These are phyloP conservation scores for Manis pentadactyla DNA, from an alignment of 2,797 vertebrate genomes.

Conservation along the genomic window DNA sequence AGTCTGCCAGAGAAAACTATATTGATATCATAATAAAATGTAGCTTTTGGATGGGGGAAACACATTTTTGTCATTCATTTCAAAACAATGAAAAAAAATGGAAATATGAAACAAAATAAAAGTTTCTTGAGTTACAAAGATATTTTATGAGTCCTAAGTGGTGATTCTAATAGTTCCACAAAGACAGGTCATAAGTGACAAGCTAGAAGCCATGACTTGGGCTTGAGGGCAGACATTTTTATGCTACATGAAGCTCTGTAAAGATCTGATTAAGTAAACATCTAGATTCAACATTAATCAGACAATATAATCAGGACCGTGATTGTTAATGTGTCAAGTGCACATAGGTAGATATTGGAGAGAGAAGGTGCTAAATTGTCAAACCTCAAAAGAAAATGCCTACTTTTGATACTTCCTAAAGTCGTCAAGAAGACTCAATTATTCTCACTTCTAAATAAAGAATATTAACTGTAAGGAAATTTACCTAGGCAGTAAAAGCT, in stretches of 20 bases:
- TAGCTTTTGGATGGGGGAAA: background rate
- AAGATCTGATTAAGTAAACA: conserved; percentile 11
- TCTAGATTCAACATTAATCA: conserved; percentile 41
- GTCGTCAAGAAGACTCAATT: conserved; percentile 20
- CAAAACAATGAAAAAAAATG: conserved; percentile 38
- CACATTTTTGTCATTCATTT: background rate
- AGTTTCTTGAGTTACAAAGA: background rate
- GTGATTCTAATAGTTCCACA: conserved; percentile 6
- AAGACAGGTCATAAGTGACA: background rate
- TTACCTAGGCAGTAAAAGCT: background rate
- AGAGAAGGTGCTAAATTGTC: background rate
- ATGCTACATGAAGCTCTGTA: background rate
- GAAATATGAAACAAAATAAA: background rate
- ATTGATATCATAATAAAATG: background rate
- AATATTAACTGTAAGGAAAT: background rate
- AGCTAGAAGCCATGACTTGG: background rate
- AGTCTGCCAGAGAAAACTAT: background rate
- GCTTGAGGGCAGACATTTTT: background rate
- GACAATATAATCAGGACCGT: background rate
- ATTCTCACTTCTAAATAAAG: background rate
- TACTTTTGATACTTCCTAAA: background rate
- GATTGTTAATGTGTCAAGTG: background rate
- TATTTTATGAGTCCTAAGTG: conserved; percentile 13
- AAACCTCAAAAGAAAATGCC: conserved; percentile 27
- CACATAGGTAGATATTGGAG: background rate